phyloP scores from a whole-genome alignment of 2,113 vertebrate genomes.

The Atrichornis clamosus region DNA sequence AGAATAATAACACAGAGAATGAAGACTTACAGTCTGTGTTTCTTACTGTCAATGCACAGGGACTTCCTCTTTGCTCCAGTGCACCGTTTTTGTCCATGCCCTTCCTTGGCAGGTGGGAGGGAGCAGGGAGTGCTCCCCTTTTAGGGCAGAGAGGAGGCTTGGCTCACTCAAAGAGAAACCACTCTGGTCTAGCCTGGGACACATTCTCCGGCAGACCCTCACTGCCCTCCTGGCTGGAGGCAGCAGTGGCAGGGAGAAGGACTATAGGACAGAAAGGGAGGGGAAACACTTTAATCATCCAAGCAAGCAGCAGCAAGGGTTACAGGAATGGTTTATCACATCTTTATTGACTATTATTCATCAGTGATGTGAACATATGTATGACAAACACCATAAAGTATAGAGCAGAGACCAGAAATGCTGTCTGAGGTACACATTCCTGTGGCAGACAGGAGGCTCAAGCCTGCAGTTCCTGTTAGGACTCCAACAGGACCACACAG shows the following conservation, averaged over 20 bases:
- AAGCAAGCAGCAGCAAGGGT: background rate
- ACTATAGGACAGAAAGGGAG: background rate
- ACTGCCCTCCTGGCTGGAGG: background rate
- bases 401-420: background rate
- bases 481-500: background rate
- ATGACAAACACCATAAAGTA: background rate
- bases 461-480: background rate
- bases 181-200: accelerated
- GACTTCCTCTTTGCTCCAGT: background rate
- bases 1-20: background rate
- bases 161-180: background rate
- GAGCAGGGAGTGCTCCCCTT: background rate
- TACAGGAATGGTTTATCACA: background rate
- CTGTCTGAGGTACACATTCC: background rate
- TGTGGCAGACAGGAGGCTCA: background rate
- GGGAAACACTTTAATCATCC: background rate
- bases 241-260: background rate
- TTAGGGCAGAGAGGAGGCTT: background rate
- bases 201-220: background rate
- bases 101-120: background rate
- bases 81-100: background rate
- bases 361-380: background rate
- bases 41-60: background rate
- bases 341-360: background rate
- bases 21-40: background rate